These are phyloP conservation scores for Noctua comes DNA, from an alignment of 2,888 invertebrate species.

Conservation along the genomic window DNA sequence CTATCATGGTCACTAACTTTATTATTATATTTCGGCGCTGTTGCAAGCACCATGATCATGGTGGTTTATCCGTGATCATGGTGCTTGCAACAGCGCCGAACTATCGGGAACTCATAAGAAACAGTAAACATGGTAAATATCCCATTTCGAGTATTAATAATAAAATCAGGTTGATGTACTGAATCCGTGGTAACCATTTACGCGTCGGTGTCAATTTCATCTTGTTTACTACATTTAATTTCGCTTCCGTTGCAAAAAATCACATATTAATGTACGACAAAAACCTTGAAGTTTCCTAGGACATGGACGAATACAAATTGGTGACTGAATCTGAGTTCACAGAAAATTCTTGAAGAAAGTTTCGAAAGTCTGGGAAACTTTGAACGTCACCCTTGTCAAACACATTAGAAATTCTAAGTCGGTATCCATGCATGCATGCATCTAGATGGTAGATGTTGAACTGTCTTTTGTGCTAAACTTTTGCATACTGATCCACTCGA, in stretches of 20 bases:
- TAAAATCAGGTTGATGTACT: no score
- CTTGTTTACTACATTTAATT: no score
- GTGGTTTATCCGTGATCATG: no score
- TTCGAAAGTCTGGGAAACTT: constrained; percentile 10
- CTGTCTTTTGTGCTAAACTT: constrained; percentile 2
- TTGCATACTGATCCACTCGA: not conserved
- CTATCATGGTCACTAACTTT: no score
- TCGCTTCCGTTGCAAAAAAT: not conserved
- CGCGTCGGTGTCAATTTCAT: no score
- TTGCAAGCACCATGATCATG: no score
- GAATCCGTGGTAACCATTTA: no score
- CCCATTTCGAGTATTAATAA: no score
- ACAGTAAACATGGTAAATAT: no score
- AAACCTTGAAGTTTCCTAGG: not conserved
- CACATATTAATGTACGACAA: not conserved
- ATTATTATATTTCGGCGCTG: no score
- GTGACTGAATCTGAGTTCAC: not conserved
- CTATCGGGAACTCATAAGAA: no score
- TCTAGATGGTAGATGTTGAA: constrained; percentile 7
- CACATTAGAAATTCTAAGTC: constrained; percentile 10
- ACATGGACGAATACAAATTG: not conserved
- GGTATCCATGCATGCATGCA: constrained; percentile 7
- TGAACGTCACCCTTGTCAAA: constrained; percentile 2
- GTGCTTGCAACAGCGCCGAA: no score
- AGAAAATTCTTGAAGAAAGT: constrained; percentile 11